These are phyloP conservation scores for Procambarus virginalis DNA, from an alignment of 1,140 invertebrate species.

Conservation along the genomic window DNA sequence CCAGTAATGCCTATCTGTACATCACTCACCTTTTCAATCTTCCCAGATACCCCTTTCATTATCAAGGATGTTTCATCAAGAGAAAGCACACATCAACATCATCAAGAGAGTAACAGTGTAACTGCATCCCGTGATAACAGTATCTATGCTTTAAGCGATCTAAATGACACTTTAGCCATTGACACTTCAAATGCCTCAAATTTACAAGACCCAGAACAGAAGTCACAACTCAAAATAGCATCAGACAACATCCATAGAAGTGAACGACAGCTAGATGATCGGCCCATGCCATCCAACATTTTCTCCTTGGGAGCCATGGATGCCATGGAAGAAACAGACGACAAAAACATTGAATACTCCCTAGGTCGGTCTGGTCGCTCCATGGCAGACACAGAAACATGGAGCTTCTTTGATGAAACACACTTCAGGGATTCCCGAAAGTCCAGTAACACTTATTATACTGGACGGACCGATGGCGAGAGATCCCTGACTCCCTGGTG, in stretches of 20 bases:
- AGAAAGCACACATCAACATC: conserved; percentile 2
- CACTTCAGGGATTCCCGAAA: conserved; percentile 24
- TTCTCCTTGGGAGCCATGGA: conserved; percentile 28
- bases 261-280: background rate
- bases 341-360: background rate
- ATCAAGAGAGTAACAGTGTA: conserved; percentile 36
- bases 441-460: conserved; percentile 17
- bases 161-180: background rate
- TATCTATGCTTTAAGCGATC: conserved; percentile 1
- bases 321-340: background rate
- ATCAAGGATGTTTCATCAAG: background rate
- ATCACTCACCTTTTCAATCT: background rate
- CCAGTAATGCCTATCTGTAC: conserved; percentile 35
- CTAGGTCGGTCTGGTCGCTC: conserved; percentile 39
- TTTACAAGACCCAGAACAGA: background rate
- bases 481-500: conserved; percentile 43
- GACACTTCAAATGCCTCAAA: background rate
- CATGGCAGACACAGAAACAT: conserved; percentile 39
- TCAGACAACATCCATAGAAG: background rate
- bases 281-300: conserved; percentile 12
- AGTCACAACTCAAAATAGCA: background rate
- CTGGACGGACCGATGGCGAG: conserved; percentile 41
- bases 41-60: background rate
- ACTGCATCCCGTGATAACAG: conserved; percentile 16
- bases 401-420: conserved; percentile 21